Evolutionary conservation across 1,140 invertebrate species (phyloP), one percentile per base, ranked within the genome.

Genomic region (Neodiprion lecontei): DNA sequence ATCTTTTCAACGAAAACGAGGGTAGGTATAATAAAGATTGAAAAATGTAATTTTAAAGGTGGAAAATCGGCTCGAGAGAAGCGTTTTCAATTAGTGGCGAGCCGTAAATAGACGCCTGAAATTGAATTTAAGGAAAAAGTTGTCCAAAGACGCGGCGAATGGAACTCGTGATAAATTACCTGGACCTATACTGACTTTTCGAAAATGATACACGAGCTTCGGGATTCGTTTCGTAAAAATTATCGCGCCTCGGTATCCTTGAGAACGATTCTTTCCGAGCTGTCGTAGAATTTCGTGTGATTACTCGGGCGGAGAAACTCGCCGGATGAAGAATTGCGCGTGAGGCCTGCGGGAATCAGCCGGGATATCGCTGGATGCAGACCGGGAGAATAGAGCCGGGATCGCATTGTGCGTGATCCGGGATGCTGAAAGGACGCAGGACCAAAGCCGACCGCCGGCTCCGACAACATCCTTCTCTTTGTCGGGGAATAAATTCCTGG

Each of bases 381-480:
- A 61, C n/a, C n/a, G 11, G n/a, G 11, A 61, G 53, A 61, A 61
- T 61, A 40, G 28, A 40, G 28, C 28, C 53, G 4, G 53, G 53
- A 61, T 12, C 53, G 53, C 53, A 61, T 61, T 61, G 53, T 14
- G 53, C 53, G 53, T 61, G 53, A 61, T 61, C 53, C 53, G 53
- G 53, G 53, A 61, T 5, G 53, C 53, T 61, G 28, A 61, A 61
- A 61, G 53, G 53, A 61, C 53, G 53, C 11, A 61, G 53, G 53
- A 61, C 53, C n/a, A 61, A 61, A 61, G 53, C 53, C 53, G 11
- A 61, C 53, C 53, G 53, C 53, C 53, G 53, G 11, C 53, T 61
- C 53, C 53, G 53, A 61, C 53, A 61, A 61, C 53, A 61, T 61
- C 53, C 53, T 61, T 61, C 53, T 61, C 53, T 61, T 61, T 61